phyloP scores from a whole-genome alignment of 2,888 invertebrate species.

The Eurytoma californica region DNA sequence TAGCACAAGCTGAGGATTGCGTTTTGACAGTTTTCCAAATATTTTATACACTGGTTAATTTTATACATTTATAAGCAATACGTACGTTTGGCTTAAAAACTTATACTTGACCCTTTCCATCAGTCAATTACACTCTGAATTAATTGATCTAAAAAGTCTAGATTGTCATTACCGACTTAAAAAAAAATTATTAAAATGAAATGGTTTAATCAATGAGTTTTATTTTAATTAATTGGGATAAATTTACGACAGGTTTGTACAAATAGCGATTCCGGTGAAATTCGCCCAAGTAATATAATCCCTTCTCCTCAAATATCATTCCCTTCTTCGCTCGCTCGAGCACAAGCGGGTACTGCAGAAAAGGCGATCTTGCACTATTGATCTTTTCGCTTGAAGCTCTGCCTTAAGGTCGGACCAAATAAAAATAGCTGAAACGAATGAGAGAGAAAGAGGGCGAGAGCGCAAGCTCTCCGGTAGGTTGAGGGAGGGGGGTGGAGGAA shows the following conservation, averaged over 20 bases:
- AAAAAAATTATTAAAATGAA: no score
- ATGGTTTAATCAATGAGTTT: no score
- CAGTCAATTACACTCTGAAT: no score
- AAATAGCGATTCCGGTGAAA: constrained; percentile 11
- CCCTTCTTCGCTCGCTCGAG: constrained; percentile 5
- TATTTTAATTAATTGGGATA: not conserved
- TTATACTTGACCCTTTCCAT: not conserved
- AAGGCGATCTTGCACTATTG: constrained; percentile 54
- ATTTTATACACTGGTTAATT: not conserved
- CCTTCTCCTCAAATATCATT: not conserved
- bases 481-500: not conserved
- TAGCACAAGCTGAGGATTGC: constrained; percentile 8
- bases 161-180: no score
- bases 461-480: no score
- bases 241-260: not conserved
- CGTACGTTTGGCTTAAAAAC: not conserved
- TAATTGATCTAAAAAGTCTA: no score
- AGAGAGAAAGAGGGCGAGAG: not conserved
- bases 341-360: constrained; percentile 36
- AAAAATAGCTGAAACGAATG: constrained; percentile 51
- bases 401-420: constrained; percentile 47
- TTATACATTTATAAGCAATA: not conserved
- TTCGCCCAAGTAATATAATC: constrained; percentile 21
- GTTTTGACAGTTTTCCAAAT: constrained; percentile 16
- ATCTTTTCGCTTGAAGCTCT: constrained; percentile 37